Base-by-base conservation (phyloP, 92 coral and sea anemone genomes). In the Diadumene lineata region DNA sequence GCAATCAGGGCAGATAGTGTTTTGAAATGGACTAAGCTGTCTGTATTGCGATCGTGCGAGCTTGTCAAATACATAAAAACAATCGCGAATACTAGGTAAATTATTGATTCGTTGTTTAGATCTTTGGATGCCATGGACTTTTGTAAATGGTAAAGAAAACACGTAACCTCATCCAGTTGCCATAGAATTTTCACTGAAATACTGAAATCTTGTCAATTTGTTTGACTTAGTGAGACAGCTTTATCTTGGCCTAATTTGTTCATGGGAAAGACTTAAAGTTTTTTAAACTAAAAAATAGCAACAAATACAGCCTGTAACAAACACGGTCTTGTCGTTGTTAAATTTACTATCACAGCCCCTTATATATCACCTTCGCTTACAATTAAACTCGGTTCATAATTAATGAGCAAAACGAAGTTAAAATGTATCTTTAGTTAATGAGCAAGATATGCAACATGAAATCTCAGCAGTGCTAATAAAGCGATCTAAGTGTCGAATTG, bases 21-120 rank as follows among this genome's bases (percentile, higher is more conserved):
- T 27, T 50, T 56, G 62, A 19, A 31, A 56, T 23, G 29, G 24
- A 16, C 23, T 24, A 70, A 70, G 31, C n/a, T n/a, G n/a, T n/a
- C n/a, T n/a, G n/a, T 33, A 34, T 31, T 32, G 23, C 32, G 57
- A 46, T 33, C 57, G 31, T 33, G 77, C 4, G 31, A 72, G 66
- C 56, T 61, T 70, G 50, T 70, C 43, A 70, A 70, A 31, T 72
- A 60, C 69, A 57, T 84, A 79, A 78, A 81, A 84, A 81, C 84
- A 79, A 73, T 66, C 90, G 83, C 87, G 84, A 72, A 65, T 66
- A 78, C 73, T 51, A 60, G 57, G 78, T 91, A 51, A 86, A 91
- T 84, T 73, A 91, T 91, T 85, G 76, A 91, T 88, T 78, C 65
- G 76, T 83, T 91, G 79, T 91, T 76, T 74, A 70, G 56, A 9